Evolutionary conservation across 2,797 vertebrate genomes (phyloP).

Genomic region (Cyclopterus lumpus): DNA sequence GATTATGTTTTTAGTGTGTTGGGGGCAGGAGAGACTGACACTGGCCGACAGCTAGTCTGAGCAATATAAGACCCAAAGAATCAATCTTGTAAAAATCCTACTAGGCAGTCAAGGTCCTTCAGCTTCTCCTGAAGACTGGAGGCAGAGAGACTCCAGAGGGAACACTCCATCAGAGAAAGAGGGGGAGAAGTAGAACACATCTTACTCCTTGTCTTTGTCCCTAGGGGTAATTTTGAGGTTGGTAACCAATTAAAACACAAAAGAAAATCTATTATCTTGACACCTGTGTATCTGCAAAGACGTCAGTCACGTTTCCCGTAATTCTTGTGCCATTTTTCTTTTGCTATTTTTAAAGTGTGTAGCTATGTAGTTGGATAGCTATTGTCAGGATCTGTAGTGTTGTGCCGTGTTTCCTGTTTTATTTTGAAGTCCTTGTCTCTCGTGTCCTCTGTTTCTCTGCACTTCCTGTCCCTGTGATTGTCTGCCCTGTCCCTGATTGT

Average conservation of each 20-base stretch:
- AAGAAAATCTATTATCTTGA: neutral
- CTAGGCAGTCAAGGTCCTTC: constrained; percentile 55
- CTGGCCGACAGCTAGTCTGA: constrained; percentile 30
- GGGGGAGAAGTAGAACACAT: neutral
- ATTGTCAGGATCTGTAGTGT: too few relatives aligned
- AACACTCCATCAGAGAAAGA: constrained; percentile 51
- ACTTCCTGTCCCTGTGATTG: too few relatives aligned
- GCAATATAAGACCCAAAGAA: constrained; percentile 56
- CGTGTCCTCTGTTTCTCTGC: too few relatives aligned
- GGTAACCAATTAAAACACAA: neutral
- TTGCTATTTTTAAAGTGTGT: neutral
- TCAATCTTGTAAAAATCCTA: constrained; percentile 64
- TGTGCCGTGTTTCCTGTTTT: too few relatives aligned
- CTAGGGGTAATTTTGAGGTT: neutral
- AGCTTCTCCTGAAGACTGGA: constrained; percentile 61
- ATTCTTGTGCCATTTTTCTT: neutral
- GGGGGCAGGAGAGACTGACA: constrained; percentile 15
- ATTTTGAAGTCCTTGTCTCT: too few relatives aligned
- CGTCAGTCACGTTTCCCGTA: neutral
- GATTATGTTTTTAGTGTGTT: constrained; percentile 8
- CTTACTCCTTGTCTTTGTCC: neutral
- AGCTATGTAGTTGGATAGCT: neutral
- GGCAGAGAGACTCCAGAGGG: constrained; percentile 43
- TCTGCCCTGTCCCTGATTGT: too few relatives aligned
- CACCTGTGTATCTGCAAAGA: neutral